These are phyloP conservation scores for Caerostris extrusa DNA, from an alignment of 1,140 invertebrate genomes.

Conservation along the genomic window DNA sequence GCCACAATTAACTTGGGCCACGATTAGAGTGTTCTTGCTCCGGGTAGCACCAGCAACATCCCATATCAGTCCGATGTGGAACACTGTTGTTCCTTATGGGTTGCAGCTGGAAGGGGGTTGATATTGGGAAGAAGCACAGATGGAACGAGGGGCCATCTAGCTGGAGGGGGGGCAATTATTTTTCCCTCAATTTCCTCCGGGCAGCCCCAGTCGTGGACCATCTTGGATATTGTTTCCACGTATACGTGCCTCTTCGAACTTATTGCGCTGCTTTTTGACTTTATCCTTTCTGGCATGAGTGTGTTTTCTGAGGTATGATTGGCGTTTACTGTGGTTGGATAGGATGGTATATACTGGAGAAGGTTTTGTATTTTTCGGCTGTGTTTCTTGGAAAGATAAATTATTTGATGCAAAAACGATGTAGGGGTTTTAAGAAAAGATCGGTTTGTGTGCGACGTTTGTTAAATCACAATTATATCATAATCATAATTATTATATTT, in stretches of 20 bases:
- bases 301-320: neutral
- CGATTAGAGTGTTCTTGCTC: neutral
- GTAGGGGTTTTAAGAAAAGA: too few species aligned
- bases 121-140: neutral
- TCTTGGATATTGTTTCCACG: constrained; percentile 8
- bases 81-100: neutral
- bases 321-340: neutral
- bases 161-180: neutral
- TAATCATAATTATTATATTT: too few species aligned
- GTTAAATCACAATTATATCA: too few species aligned
- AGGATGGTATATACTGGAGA: too few species aligned
- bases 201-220: neutral
- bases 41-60: too few species aligned
- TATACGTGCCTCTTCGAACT: neutral
- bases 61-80: neutral
- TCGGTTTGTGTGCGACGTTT: too few species aligned
- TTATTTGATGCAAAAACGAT: too few species aligned
- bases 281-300: neutral
- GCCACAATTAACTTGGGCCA: constrained; percentile 5
- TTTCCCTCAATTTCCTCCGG: neutral
- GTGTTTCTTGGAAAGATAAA: too few species aligned
- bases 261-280: neutral
- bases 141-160: neutral
- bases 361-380: too few species aligned
- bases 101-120: neutral